These are phyloP conservation scores for Amaurobius ferox DNA, from an alignment of 2,888 invertebrate genomes.

Conservation along the genomic window DNA sequence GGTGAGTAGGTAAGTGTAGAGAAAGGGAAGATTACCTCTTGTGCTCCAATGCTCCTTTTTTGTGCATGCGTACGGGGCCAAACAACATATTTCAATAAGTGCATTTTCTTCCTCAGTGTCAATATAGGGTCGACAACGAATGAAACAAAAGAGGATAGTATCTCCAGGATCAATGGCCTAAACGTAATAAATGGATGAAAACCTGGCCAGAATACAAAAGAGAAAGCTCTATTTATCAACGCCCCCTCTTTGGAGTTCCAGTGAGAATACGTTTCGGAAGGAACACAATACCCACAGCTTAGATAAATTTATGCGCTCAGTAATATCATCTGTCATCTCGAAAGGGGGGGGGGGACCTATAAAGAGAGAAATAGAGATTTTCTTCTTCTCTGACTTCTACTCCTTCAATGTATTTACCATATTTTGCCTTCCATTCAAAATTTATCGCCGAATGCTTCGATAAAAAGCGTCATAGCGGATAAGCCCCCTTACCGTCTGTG, in stretches of 20 bases:
- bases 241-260: constrained; percentile 46
- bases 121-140: constrained; percentile 41
- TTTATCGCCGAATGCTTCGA: constrained; percentile 67
- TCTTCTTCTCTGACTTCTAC: constrained; percentile 46
- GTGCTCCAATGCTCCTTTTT: background rate
- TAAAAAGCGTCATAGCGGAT: constrained; percentile 63
- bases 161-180: constrained; percentile 67
- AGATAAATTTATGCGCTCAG: constrained; percentile 69
- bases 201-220: constrained; percentile 68
- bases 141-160: constrained; percentile 51
- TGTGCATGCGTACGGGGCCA: constrained; percentile 1
- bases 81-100: constrained; percentile 51
- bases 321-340: constrained; percentile 71
- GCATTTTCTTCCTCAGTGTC: constrained; percentile 47
- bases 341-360: constrained; percentile 45
- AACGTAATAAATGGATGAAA: constrained; percentile 69
- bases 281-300: constrained; percentile 68
- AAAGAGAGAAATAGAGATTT: constrained; percentile 43
- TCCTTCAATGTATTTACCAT: constrained; percentile 66
- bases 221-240: constrained; percentile 71
- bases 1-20: background rate
- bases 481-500: constrained; percentile 32
- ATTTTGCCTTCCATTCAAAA: constrained; percentile 71
- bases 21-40: background rate
- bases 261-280: constrained; percentile 45